Evolutionary conservation across 2,888 invertebrate species (phyloP).

Genomic region (Luperina nickerlii): DNA sequence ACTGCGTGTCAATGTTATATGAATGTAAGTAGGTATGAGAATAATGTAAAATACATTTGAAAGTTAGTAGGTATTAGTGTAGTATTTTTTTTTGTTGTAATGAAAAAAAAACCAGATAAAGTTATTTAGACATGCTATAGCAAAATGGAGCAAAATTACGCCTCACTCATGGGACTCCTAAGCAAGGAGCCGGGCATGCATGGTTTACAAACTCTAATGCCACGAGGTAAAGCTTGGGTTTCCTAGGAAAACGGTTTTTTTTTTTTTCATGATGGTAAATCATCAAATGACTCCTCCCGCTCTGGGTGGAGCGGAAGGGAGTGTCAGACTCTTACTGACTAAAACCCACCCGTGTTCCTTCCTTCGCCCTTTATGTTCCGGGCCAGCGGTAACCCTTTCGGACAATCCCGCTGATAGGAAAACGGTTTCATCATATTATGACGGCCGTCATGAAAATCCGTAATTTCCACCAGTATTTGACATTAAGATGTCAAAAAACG

Average conservation of each 20-base stretch:
- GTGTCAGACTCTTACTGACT: no score
- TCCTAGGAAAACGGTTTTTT: neutral
- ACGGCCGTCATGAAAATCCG: neutral
- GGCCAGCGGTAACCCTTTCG: no score
- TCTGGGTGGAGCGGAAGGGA: no score
- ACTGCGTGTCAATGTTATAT: constrained; percentile 86
- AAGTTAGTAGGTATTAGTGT: neutral
- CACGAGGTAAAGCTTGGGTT: neutral
- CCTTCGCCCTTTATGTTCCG: no score
- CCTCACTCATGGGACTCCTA: neutral
- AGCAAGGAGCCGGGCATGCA: neutral
- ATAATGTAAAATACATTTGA: neutral
- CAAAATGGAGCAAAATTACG: neutral
- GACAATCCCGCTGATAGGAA: no score
- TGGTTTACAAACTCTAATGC: neutral
- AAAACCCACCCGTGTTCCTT: no score
- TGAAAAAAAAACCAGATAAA: neutral
- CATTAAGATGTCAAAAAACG: neutral
- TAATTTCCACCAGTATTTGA: neutral
- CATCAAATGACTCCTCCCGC: no score
- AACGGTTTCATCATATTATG: neutral
- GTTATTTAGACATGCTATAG: neutral
- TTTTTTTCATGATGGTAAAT: no score
- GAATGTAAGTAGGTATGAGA: constrained; percentile 89
- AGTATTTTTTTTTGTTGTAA: neutral